Conservation (phyloP, 2,113 vertebrate species). For the Lophius piscatorius region DNA sequence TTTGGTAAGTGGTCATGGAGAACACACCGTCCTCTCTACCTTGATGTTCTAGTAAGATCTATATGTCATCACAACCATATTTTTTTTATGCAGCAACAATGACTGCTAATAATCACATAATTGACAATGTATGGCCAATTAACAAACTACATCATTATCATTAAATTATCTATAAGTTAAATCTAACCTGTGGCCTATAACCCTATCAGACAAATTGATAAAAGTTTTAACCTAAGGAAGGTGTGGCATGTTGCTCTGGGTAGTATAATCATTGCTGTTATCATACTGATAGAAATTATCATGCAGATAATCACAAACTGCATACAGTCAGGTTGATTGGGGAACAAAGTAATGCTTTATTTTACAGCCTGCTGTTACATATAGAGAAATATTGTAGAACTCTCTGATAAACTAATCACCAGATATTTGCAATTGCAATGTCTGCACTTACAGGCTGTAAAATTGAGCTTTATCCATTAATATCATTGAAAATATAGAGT, state of each 20-base stretch:
- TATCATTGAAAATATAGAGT: constrained; percentile 58
- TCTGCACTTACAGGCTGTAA: constrained; percentile 70
- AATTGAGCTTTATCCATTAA: constrained; percentile 69
- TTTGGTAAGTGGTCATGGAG: no score
- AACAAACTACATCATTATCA: no score
- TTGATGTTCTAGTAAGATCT: no score
- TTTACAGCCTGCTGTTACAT: constrained; percentile 66
- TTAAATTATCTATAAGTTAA: no score
- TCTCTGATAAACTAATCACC: constrained; percentile 48
- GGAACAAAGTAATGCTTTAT: constrained; percentile 65
- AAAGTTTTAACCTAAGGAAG: no score
- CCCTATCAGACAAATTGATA: no score
- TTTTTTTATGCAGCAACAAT: no score
- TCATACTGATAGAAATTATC: not conserved
- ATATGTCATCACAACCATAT: no score
- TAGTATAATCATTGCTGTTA: not conserved
- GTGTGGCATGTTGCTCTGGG: not conserved
- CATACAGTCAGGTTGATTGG: constrained; percentile 45
- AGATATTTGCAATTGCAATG: constrained; percentile 44
- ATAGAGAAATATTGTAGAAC: constrained; percentile 59
- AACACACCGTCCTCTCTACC: no score
- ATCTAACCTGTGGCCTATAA: no score
- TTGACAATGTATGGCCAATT: no score
- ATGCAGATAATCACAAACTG: constrained; percentile 39
- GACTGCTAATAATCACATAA: no score